phyloP scores from a whole-genome alignment of 1,140 invertebrate species.

The Listronotus oregonensis region DNA sequence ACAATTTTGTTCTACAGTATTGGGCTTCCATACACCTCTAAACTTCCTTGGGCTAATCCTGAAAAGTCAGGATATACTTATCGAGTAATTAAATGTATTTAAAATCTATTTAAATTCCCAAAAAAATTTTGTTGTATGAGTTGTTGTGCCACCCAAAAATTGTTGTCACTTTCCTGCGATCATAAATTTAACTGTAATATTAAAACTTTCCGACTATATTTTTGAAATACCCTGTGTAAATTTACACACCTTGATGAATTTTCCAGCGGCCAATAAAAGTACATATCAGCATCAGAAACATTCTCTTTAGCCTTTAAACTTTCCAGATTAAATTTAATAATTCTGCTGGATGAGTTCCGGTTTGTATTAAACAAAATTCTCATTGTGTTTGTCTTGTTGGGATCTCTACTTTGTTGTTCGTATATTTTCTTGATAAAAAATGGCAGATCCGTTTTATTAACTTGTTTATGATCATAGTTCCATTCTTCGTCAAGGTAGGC shows the following conservation, averaged over 20 bases:
- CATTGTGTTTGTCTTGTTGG: slow-evolving; percentile 21
- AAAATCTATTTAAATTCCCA: no score
- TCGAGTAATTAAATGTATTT: no score
- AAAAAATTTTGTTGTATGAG: no score
- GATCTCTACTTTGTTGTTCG: slow-evolving; percentile 20
- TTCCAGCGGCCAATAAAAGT: slow-evolving; percentile 45
- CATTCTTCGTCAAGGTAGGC: slow-evolving; percentile 41
- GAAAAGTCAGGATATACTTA: no score
- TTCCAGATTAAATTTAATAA: slow-evolving; percentile 46
- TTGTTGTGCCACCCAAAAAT: no score
- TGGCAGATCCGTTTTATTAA: slow-evolving; percentile 33
- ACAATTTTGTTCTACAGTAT: no score
- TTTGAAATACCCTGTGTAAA: no score
- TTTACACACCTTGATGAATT: slow-evolving; percentile 34
- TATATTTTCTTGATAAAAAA: slow-evolving; percentile 40
- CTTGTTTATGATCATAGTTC: slow-evolving; percentile 34
- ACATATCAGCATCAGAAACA: slow-evolving; percentile 44
- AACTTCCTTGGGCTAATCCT: no score
- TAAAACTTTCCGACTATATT: no score
- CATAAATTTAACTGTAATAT: no score
- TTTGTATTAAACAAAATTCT: slow-evolving; percentile 42
- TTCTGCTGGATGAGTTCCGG: slow-evolving; percentile 26
- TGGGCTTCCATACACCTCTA: no score
- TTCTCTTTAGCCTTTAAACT: slow-evolving; percentile 34
- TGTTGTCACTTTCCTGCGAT: no score